These are phyloP conservation scores for Trachelus stipa DNA, from an alignment of 2,888 invertebrate genomes.

Conservation along the genomic window DNA sequence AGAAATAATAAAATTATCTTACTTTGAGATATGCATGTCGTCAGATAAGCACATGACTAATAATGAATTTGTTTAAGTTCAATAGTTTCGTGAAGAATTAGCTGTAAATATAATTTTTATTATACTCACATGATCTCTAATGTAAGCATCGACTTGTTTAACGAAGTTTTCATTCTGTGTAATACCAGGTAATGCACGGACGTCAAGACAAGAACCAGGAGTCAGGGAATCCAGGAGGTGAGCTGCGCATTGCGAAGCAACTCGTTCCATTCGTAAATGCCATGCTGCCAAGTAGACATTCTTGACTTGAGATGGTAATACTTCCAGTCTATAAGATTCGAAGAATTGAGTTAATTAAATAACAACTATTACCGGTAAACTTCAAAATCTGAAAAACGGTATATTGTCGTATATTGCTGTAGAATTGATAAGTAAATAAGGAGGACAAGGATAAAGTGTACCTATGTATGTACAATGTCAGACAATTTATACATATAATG, in stretches of 20 bases:
- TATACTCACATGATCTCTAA: slow-evolving; percentile 74
- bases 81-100: background rate
- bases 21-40: background rate
- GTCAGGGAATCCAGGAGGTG: slow-evolving; percentile 68
- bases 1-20: background rate
- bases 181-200: slow-evolving; percentile 71
- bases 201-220: slow-evolving; percentile 73
- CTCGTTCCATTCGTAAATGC: slow-evolving; percentile 80
- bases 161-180: slow-evolving; percentile 70
- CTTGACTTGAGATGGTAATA: slow-evolving; percentile 71
- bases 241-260: slow-evolving; percentile 78
- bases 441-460: background rate
- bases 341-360: slow-evolving; percentile 2
- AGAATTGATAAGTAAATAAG: background rate
- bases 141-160: slow-evolving; percentile 76
- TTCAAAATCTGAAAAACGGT: slow-evolving; percentile 14
- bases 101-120: background rate
- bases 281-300: slow-evolving; percentile 85
- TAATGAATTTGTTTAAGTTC: background rate
- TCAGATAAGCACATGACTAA: background rate
- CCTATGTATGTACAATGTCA: background rate
- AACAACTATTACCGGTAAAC: background rate
- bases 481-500: background rate
- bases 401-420: background rate
- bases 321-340: slow-evolving; percentile 36